Evolutionary conservation across 1,140 invertebrate species (phyloP).

Genomic region (Helicoverpa zea): DNA sequence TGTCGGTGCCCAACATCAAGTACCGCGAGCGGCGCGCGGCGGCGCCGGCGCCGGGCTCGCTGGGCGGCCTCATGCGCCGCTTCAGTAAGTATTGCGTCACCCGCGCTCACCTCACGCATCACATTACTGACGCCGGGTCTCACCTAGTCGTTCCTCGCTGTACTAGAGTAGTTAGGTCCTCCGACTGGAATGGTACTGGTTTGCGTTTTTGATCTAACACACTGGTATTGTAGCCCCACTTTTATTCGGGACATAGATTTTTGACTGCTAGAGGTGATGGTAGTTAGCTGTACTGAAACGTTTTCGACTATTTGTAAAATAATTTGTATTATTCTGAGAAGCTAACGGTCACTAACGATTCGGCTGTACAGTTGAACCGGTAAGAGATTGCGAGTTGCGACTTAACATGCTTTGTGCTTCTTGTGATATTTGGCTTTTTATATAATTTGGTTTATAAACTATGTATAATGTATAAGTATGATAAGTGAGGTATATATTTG

Average conservation of each 20-base stretch:
- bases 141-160: constrained; percentile 57
- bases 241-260: constrained; percentile 57
- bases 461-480: constrained; percentile 51
- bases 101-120: constrained; percentile 61
- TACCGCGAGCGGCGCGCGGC: constrained; percentile 84
- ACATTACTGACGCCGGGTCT: constrained; percentile 59
- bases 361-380: neutral
- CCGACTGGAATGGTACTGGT: constrained; percentile 80
- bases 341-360: constrained; percentile 14
- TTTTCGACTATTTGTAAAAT: constrained; percentile 30
- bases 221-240: constrained; percentile 73
- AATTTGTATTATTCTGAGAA: constrained; percentile 4
- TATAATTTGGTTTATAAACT: constrained; percentile 67
- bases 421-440: constrained; percentile 85
- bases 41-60: constrained; percentile 83
- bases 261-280: constrained; percentile 74
- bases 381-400: constrained; percentile 42
- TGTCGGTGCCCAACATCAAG: constrained; percentile 93
- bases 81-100: constrained; percentile 92
- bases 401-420: constrained; percentile 77
- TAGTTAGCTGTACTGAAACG: constrained; percentile 67
- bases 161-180: constrained; percentile 69
- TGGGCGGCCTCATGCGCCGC: constrained; percentile 92
- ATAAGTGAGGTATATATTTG: constrained; percentile 48
- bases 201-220: constrained; percentile 73